Percentiles rank a stretch among this genome's conserved stretches.
Evolutionary conservation across 92 coral and sea anemone species (phyloP).

Genomic region (Zoanthus sociatus): DNA sequence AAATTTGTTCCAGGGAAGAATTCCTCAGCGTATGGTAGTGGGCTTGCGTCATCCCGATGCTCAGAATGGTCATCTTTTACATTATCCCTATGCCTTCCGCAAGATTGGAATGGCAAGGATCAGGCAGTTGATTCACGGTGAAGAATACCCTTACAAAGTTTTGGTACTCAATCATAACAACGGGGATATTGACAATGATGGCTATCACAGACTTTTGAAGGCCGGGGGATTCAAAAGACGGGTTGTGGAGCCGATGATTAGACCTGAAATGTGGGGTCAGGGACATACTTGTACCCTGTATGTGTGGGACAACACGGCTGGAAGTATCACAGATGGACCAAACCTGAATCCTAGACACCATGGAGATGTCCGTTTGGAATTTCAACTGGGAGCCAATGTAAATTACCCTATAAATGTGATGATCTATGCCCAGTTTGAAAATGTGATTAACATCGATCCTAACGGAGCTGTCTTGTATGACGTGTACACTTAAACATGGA

Average conservation of each 20-base stretch:
- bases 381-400: neutral
- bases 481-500: constrained; percentile 9
- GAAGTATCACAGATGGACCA: constrained; percentile 4
- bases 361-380: constrained; percentile 2
- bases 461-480: constrained; percentile 27
- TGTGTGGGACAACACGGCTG: constrained; percentile 25
- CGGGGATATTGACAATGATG: constrained; percentile 30
- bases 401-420: neutral
- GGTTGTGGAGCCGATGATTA: neutral
- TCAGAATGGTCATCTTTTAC: neutral
- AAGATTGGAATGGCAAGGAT: constrained; percentile 16
- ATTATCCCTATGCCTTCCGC: constrained; percentile 12
- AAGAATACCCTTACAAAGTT: constrained; percentile 52
- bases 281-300: constrained; percentile 34
- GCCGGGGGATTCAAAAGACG: constrained; percentile 30
- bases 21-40: constrained; percentile 25
- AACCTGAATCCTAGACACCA: constrained; percentile 21
- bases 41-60: neutral
- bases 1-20: constrained; percentile 13
- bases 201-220: constrained; percentile 41
- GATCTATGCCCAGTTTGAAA: constrained; percentile 18
- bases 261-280: constrained; percentile 33
- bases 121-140: constrained; percentile 51
- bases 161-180: constrained; percentile 23
- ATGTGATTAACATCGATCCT: neutral